Evolutionary conservation across 2,797 vertebrate genomes (phyloP), one percentile per base, ranked within the genome.

Genomic region (Chelmon rostratus): DNA sequence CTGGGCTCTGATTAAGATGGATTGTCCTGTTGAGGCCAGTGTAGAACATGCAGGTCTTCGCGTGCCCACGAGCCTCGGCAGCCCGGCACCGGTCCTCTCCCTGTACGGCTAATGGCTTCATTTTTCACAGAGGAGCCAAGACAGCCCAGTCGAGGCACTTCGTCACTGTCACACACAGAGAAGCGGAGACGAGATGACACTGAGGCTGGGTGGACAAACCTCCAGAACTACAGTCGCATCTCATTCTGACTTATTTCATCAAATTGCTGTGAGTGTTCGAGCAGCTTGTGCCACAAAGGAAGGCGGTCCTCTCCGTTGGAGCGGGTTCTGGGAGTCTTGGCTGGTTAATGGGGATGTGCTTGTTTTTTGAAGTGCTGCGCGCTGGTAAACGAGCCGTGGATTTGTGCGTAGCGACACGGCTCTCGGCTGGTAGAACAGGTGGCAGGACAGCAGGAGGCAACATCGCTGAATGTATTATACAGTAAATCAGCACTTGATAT

Each of bases 361-460:
- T 81, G 78, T 84, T 42, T 85, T 89, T 44, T 78, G 67, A 78
- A 87, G 71, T 23, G 81, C 86, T 37, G 79, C 15, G 52, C 18
- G 73, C 76, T 79, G 89, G 73, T 82, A 91, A 92, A 93, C 82
- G 73, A 88, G 83, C 75, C 68, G 9, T 83, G 76, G 70, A 79
- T 87, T 54, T 53, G 83, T 25, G 74, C 21, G 76, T 40, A 37
- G 79, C 67, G n/a, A 84, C 77, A 35, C 23, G 6, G 69, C 83
- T 83, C 82, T 85, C 21, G 72, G 88, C 88, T 91, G 90, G 90
- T 81, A 56, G 91, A 96, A 91, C 95, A 95, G 94, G 93, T 94
- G 94, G 93, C 68, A 28, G 83, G 84, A 91, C 94, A 94, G 94
- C 93, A 90, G 94, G 94, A 91, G 78, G 87, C 76, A 81, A 93